Evolutionary conservation across 2,797 vertebrate genomes (phyloP), one percentile per base, ranked within the genome.

Genomic region (Petrocephalus sullivani): DNA sequence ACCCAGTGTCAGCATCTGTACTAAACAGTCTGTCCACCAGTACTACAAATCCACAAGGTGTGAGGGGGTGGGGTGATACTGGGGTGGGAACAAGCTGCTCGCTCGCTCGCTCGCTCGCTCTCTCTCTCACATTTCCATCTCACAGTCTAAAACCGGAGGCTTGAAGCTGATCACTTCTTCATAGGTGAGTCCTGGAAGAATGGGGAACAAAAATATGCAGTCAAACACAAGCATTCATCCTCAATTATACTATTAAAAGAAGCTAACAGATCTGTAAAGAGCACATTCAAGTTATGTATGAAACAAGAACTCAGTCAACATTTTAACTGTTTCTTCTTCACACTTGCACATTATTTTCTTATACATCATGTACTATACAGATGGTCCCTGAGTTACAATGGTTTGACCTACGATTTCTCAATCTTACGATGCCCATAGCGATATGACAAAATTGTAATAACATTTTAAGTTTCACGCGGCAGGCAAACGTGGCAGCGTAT

Each of bases 91-190:
- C 23, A 56, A 56, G 51, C 21, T 84, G 81, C 8, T 19, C 0
- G 91, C 91, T 86, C 90, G 81, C 8, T 19, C 0, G 91, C 91
- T 86, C 90, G 51, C 9, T n/a, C 0, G 91, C 91, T 85, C 90
- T 88, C 61, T 90, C 89, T 90, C 93, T 98, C 97, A 99, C 85
- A 98, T 98, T 91, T 99, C 98, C 98, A 99, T 99, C 93, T 99
- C 97, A 92, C 95, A 96, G 88, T 98, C 97, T 1, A 97, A 97
- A 0, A 96, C 94, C 0, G 96, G 97, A 0, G 97, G 96, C 93
- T 96, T 97, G 84, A 99, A 99, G 95, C 97, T 98, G 91, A 97
- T 28, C 0, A 99, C 96, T 94, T 98, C 98, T 37, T 99, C 98
- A 0, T 98, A 98, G 87, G 98, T 99, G 93, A 99, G 95, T 90